phyloP scores from a whole-genome alignment of 2,113 vertebrate genomes.

The Micronycteris hirsuta region DNA sequence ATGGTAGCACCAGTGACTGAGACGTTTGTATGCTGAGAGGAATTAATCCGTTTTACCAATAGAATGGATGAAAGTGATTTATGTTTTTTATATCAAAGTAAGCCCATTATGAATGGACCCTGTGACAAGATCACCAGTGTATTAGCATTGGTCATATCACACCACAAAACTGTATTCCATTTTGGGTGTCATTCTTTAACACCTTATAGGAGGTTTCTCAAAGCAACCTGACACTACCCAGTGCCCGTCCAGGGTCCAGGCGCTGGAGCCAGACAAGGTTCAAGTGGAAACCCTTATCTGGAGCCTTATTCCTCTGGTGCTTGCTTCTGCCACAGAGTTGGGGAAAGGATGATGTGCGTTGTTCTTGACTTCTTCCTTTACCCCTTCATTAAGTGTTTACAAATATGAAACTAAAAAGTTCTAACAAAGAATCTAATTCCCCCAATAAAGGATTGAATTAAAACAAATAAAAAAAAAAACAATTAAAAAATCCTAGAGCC shows the following conservation, averaged over 20 bases:
- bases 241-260: too few relatives aligned
- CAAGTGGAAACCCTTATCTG: background rate
- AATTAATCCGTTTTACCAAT: background rate
- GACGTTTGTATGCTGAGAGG: background rate
- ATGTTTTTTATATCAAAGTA: background rate
- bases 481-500: background rate
- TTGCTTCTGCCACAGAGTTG: background rate
- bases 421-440: slow-evolving; percentile 23
- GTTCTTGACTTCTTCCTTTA: background rate
- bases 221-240: background rate
- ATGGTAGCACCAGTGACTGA: background rate
- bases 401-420: background rate
- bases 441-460: background rate
- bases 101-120: background rate
- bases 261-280: background rate
- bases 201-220: background rate
- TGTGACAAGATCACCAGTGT: background rate
- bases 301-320: background rate
- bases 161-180: background rate
- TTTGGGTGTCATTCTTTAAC: background rate
- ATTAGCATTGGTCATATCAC: background rate
- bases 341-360: background rate
- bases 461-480: background rate
- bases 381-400: background rate
- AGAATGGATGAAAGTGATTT: background rate